Evolutionary conservation across 2,113 vertebrate species (phyloP).

Genomic region (Bombycilla garrulus): DNA sequence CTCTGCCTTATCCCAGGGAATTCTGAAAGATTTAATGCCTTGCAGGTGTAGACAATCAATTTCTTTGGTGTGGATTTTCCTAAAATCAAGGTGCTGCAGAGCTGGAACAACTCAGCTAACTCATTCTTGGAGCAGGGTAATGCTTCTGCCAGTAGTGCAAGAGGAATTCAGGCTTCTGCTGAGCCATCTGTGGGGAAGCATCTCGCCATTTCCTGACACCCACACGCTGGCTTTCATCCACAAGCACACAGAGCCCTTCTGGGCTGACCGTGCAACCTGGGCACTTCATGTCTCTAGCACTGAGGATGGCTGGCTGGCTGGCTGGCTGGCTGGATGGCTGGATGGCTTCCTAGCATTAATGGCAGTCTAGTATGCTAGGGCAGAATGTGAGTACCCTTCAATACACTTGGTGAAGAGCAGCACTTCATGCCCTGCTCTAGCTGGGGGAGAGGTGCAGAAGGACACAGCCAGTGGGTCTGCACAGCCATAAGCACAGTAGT

Average conservation of each 20-base stretch:
- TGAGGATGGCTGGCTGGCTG: rapidly evolving
- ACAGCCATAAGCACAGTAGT: not conserved
- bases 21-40: not conserved
- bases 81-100: not conserved
- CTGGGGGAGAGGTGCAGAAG: not conserved
- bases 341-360: not conserved
- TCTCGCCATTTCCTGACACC: not conserved
- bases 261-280: not conserved
- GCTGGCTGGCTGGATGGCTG: not conserved
- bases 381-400: not conserved
- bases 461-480: not conserved
- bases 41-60: not conserved
- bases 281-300: not conserved
- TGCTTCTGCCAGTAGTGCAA: not conserved
- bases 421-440: rapidly evolving
- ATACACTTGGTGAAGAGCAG: not conserved
- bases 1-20: not conserved
- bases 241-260: not conserved
- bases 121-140: not conserved
- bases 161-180: slow-evolving; percentile 10
- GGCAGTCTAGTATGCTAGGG: not conserved
- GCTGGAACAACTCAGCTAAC: not conserved
- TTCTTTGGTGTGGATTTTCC: not conserved
- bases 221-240: not conserved
- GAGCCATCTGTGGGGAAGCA: slow-evolving; percentile 15